Percentiles rank a stretch among this genome's conserved stretches.
These are phyloP conservation scores for Leptinotarsa defecta DNA, from an alignment of 1,140 invertebrate species.

Conservation along the genomic window DNA sequence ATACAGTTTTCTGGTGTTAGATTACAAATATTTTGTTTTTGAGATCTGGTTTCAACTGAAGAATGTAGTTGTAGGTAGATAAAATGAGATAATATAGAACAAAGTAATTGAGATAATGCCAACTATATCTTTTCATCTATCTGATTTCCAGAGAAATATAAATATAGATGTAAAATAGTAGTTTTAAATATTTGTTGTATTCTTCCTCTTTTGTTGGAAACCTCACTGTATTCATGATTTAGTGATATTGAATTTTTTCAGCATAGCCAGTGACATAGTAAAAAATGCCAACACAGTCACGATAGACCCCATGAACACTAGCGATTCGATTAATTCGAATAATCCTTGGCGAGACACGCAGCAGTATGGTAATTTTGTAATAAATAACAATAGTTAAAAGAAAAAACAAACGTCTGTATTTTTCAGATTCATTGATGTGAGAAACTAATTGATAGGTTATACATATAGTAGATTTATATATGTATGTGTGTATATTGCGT, in stretches of 20 bases:
- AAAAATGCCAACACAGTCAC: slow-evolving; percentile 62
- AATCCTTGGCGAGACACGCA: slow-evolving; percentile 54
- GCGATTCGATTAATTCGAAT: slow-evolving; percentile 59
- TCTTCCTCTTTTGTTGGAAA: too few species aligned
- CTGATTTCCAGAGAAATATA: too few species aligned
- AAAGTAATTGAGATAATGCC: too few species aligned
- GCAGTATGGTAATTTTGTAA: slow-evolving; percentile 53
- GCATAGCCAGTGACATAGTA: slow-evolving; percentile 60
- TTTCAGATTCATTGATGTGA: slow-evolving; percentile 50
- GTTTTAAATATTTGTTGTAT: too few species aligned
- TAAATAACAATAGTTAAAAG: slow-evolving; percentile 49
- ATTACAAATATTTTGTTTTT: too few species aligned
- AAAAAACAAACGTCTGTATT: slow-evolving; percentile 41
- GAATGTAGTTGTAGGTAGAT: too few species aligned
- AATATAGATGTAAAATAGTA: too few species aligned
- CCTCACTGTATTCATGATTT: too few species aligned
- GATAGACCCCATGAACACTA: slow-evolving; percentile 55
- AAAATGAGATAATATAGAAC: too few species aligned
- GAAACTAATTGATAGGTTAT: slow-evolving; percentile 29
- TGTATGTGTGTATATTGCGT: slow-evolving; percentile 21
- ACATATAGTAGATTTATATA: slow-evolving; percentile 20
- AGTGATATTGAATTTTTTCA: slow-evolving; percentile 38
- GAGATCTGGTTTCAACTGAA: too few species aligned
- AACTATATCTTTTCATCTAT: too few species aligned
- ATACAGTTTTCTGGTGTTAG: too few species aligned